phyloP scores from a whole-genome alignment of 1,140 invertebrate genomes.

The Chironomus striatipennis region DNA sequence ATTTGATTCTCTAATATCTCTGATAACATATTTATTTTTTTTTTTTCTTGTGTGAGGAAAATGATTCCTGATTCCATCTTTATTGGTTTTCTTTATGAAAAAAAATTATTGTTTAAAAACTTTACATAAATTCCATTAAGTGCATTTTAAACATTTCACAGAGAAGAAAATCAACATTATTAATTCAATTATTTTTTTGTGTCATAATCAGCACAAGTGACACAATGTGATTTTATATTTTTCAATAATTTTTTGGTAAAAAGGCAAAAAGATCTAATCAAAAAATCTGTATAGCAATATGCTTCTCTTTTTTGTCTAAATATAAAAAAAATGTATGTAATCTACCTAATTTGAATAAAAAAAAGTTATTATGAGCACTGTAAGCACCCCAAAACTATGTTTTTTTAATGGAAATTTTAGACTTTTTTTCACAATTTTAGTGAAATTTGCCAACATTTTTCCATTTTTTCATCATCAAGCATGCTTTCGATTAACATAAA shows the following conservation, averaged over 20 bases:
- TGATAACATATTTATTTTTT: not conserved
- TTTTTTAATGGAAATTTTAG: not conserved
- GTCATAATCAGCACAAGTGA: no score
- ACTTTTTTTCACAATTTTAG: no score
- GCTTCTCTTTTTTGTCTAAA: slow-evolving; percentile 4
- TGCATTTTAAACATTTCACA: not conserved
- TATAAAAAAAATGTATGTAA: slow-evolving; percentile 8
- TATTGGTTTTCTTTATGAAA: not conserved
- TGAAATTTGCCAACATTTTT: no score
- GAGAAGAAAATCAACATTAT: not conserved
- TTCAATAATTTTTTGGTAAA: slow-evolving; percentile 4
- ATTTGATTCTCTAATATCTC: slow-evolving; percentile 4
- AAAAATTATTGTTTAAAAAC: not conserved
- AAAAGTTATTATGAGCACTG: not conserved
- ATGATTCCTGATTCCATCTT: not conserved
- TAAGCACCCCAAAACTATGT: not conserved
- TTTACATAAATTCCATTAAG: not conserved
- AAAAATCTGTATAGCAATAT: not conserved
- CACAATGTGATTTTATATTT: not conserved
- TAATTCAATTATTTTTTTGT: not conserved
- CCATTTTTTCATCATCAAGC: no score
- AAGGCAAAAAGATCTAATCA: slow-evolving; percentile 7
- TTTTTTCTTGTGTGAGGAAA: slow-evolving; percentile 13
- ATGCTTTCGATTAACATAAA: no score
- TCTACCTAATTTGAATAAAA: not conserved